Conservation (phyloP, 2,888 invertebrate genomes). For the Acleris literana region DNA sequence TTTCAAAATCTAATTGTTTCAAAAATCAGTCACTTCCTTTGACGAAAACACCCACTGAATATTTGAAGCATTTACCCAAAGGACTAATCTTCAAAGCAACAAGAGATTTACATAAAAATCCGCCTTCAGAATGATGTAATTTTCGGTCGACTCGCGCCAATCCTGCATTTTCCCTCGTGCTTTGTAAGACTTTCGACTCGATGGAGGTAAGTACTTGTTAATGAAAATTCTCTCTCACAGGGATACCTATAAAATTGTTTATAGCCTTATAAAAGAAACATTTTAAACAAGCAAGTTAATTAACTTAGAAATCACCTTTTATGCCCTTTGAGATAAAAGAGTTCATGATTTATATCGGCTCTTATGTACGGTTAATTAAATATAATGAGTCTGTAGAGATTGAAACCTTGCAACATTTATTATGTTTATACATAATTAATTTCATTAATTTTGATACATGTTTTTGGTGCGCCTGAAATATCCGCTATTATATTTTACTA, state of each 20-base stretch:
- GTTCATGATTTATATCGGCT: slow-evolving; percentile 23
- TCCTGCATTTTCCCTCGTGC: slow-evolving; percentile 5
- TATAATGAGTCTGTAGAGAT: slow-evolving; percentile 4
- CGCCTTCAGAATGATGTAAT: slow-evolving; percentile 15
- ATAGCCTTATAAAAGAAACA: slow-evolving; percentile 43
- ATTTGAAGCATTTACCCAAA: too few species aligned
- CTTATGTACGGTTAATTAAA: slow-evolving; percentile 21
- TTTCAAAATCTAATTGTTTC: too few species aligned
- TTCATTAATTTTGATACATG: too few species aligned
- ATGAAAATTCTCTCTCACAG: slow-evolving; percentile 36
- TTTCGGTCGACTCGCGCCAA: slow-evolving; percentile 20
- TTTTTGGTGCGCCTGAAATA: too few species aligned
- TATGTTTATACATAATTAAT: neutral
- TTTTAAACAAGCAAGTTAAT: slow-evolving; percentile 35
- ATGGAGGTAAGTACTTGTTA: neutral
- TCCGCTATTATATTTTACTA: too few species aligned
- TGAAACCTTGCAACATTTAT: neutral
- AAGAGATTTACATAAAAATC: slow-evolving; percentile 6
- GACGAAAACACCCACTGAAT: too few species aligned
- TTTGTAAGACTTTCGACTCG: neutral
- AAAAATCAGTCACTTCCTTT: too few species aligned
- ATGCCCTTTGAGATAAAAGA: slow-evolving; percentile 22
- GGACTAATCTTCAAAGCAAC: neutral
- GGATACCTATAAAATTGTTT: slow-evolving; percentile 41
- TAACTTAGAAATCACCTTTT: slow-evolving; percentile 23